Base-by-base conservation (phyloP, 2,113 vertebrate species). In the Marmota monax region DNA sequence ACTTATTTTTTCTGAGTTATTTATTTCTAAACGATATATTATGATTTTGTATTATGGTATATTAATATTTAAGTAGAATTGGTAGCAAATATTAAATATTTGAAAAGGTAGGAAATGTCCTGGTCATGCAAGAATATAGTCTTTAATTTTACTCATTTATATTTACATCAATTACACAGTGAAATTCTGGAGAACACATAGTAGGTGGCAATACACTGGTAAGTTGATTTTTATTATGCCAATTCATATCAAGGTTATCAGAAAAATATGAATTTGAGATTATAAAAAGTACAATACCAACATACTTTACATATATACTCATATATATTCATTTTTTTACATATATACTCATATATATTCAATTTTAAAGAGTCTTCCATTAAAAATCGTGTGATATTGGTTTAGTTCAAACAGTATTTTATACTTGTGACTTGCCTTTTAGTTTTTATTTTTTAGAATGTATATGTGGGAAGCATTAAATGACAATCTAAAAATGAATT, bases 391-490 rank as follows among this genome's bases (percentile, higher is more conserved):
- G 0, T 70, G 76, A 93, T 45, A 93, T 92, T 48, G 0, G 58
- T 3, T 82, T 53, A 1, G 11, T 74, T 92, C 37, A 94, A 92
- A 84, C 27, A 92, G 1, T 83, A 92, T 93, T 67, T 2, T 29
- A 72, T 96, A 82, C 34, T 77, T 14, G 32, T 1, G 32, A 45
- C 4, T 5, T 61, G 7, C 7, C 12, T 97, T 97, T 73, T 95
- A 83, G 78, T 90, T 16, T 96, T 91, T 88, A 58, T 83, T 48
- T 91, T 92, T 90, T 58, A 74, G 1, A 84, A 13, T 67, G 2
- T 65, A 58, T 83, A 48, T 92, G n/a, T 92, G 34, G n/a, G 90
- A 96, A 92, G 29, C 23, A 90, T 91, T 85, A 80, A 91, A 95
- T 45, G 11, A 29, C 78, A 1, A 58, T 90, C 80, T 93, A 70